Conservation (phyloP, 2,113 vertebrate genomes). For the Chaetodon trifascialis region DNA sequence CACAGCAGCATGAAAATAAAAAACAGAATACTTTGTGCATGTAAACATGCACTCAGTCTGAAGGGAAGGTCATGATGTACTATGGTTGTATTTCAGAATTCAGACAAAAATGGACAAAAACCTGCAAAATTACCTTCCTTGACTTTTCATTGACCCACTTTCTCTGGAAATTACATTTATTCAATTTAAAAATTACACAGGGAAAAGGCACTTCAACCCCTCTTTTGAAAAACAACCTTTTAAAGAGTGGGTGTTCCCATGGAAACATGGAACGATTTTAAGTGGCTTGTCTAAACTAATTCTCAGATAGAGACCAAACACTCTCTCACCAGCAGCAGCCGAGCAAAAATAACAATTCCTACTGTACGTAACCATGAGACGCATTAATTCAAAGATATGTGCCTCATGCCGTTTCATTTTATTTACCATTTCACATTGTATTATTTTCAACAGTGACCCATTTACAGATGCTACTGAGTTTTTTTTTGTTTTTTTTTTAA, state of each 20-base stretch:
- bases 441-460: not conserved
- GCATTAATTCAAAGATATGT: constrained; percentile 5
- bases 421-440: not conserved
- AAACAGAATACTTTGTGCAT: no score
- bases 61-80: not conserved
- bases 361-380: not conserved
- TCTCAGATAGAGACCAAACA: constrained; percentile 8
- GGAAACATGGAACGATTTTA: constrained; percentile 13
- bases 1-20: no score
- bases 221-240: not conserved
- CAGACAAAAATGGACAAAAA: constrained; percentile 3
- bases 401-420: not conserved
- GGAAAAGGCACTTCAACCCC: not conserved
- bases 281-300: not conserved
- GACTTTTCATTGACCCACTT: constrained; percentile 23
- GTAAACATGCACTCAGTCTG: not conserved
- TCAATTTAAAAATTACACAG: not conserved
- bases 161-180: not conserved
- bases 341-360: not conserved
- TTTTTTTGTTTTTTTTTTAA: not conserved
- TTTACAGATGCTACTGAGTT: constrained; percentile 1
- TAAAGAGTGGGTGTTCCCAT: constrained; percentile 22
- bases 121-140: not conserved
- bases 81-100: constrained; percentile 3
- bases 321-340: not conserved